Base-by-base conservation (phyloP, 2,888 invertebrate genomes). In the Litoditis marina region DNA sequence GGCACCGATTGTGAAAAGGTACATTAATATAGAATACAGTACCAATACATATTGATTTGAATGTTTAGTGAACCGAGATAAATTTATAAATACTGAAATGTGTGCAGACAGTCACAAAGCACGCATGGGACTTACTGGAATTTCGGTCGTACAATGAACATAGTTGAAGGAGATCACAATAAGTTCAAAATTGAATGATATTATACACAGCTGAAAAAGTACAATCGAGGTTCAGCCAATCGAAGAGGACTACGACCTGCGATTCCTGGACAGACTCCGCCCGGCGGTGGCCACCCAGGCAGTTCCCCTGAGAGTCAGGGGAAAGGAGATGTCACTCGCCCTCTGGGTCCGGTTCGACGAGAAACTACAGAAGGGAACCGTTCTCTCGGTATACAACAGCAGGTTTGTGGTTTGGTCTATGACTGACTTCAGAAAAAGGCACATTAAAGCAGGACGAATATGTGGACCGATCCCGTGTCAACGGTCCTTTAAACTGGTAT, bases 271-370 rank as follows among this genome's bases (percentile, higher is more conserved):
- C 83, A 84, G 85, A 53, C 89, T 91, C 50, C 87, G 90, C 16
- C 89, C 92, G 16, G 92, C 93, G 66, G 92, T 91, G 76, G 95
- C 94, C 4, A 90, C 92, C 28, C 90, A 94, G 85, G 89, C 92
- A 16, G 91, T 94, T 80, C 94, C 94, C 58, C 93, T 95, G 60
- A 49, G 65, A 7, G 60, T 80, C 34, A 64, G 68, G 16, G 88
- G 89, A 3, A 88, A 73, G 1, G 90, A 91, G 79, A 84, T 95
- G 32, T 92, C 94, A 0, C 88, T 96, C 58, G 92, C 91, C 22
- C 88, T 95, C 88, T 96, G 96, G 96, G 92, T 96, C 0, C 92
- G 94, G 84, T 96, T 92, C 81, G 90, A 91, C 0, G 90, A 90
- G 81, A 89, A 84, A 1, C 66, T 69, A 53, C 85, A 90, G 3